Conservation (phyloP, 2,113 vertebrate genomes). For the Leptobrachium leishanense region DNA sequence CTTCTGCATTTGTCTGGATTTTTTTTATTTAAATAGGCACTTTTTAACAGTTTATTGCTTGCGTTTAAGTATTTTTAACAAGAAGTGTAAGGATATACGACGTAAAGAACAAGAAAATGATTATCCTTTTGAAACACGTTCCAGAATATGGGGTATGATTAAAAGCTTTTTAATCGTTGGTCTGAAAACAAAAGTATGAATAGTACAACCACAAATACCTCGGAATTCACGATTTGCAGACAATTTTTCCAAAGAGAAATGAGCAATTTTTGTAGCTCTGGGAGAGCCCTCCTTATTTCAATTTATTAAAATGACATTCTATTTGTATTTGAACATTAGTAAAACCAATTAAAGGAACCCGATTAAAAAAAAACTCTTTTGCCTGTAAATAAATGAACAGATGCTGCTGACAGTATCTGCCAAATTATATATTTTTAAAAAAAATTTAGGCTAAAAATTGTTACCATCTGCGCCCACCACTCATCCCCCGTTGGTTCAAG, state of each 20-base stretch:
- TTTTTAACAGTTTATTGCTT: conserved; percentile 17
- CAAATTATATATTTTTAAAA: too few relatives aligned
- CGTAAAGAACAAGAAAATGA: background rate
- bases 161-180: conserved; percentile 31
- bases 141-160: conserved; percentile 30
- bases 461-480: too few relatives aligned
- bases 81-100: conserved; percentile 7
- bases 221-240: conserved; percentile 25
- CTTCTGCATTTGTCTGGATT: conserved; percentile 19
- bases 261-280: background rate
- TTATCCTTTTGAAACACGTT: conserved; percentile 27
- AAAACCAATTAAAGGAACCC: too few relatives aligned
- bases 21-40: background rate
- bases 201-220: conserved; percentile 33
- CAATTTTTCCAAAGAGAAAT: background rate
- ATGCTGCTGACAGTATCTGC: too few relatives aligned
- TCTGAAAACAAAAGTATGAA: conserved; percentile 25
- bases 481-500: too few relatives aligned
- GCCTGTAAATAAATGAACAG: too few relatives aligned
- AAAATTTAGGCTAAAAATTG: too few relatives aligned
- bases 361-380: too few relatives aligned
- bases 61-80: conserved; percentile 17
- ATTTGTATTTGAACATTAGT: too few relatives aligned
- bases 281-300: too few relatives aligned
- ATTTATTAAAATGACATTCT: too few relatives aligned